Base-by-base conservation (phyloP, 2,797 vertebrate species). In the Cyclura pinguis region DNA sequence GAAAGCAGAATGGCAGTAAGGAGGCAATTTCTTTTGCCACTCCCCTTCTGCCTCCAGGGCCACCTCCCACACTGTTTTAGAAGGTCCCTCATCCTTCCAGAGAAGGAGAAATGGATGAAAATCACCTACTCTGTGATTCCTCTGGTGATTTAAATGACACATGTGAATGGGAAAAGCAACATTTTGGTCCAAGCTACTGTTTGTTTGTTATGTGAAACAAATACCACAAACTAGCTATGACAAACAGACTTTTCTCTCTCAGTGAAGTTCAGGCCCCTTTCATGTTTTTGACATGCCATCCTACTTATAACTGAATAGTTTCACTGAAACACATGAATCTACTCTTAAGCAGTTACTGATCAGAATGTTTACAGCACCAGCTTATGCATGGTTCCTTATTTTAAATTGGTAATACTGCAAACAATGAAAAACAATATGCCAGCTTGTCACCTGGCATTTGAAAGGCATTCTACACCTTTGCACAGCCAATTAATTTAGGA, bases 381-480 rank as follows among this genome's bases (percentile, higher is more conserved):
- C 38, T 91, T 73, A 27, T 87, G 64, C 83, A 69, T 84, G 78
- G 64, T 74, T 80, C 84, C 59, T 12, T n/a, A 84, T 82, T 38
- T 85, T 24, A 12, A 52, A 59, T 42, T 87, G 91, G 72, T 90
- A 93, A 94, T 90, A 64, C 64, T 94, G 84, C 38, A 91, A 91
- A 64, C 29, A 91, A 88, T 93, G 95, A 86, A 92, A 89, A 76
- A 2, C 72, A 47, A 73, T 83, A 85, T 89, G 91, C 24, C 16
- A 93, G 94, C 95, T 92, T 92, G 94, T 73, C 84, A 93, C 85
- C n/a, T 91, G 92, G 42, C 88, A 95, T 87, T 95, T 95, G 62
- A 42, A 69, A 85, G 32, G 24, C 80, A 87, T 29, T 83, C n/a
- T 42, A 84, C 74, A 78, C 62, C 80, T 88, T 76, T 78, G 73